Evolutionary conservation across 2,888 invertebrate species (phyloP).

Genomic region (Amblyteles armatorius): DNA sequence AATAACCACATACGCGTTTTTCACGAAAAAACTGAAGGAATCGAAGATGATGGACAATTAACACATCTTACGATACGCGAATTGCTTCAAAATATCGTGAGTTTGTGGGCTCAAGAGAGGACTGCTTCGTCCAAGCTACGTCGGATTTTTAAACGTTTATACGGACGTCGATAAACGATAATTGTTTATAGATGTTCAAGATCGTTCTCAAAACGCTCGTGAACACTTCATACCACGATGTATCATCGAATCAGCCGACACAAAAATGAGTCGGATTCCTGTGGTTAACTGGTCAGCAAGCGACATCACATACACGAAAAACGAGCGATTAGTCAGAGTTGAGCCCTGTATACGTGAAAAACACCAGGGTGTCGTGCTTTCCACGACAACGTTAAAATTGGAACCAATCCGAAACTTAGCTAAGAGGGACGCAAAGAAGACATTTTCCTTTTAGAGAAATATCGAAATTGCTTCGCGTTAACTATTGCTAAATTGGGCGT

Average conservation of each 20-base stretch:
- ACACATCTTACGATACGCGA: not conserved
- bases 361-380: not conserved
- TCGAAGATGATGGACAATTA: not conserved
- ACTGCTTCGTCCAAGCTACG: not conserved
- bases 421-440: conserved; percentile 36
- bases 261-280: not conserved
- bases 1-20: not conserved
- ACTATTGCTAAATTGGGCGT: not conserved
- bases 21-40: not conserved
- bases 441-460: conserved; percentile 8
- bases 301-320: not conserved
- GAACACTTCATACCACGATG: not conserved
- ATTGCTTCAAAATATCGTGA: not conserved
- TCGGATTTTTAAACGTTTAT: not conserved
- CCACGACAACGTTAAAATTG: not conserved
- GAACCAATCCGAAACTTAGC: not conserved
- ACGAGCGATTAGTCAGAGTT: not conserved
- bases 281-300: not conserved
- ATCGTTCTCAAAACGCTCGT: not conserved
- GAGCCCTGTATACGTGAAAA: not conserved
- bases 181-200: not conserved
- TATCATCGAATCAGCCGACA: not conserved
- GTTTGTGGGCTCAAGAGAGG: not conserved
- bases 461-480: conserved; percentile 18
- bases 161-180: not conserved